phyloP scores from a whole-genome alignment of 2,888 invertebrate species.

The Melinaea menophilus region DNA sequence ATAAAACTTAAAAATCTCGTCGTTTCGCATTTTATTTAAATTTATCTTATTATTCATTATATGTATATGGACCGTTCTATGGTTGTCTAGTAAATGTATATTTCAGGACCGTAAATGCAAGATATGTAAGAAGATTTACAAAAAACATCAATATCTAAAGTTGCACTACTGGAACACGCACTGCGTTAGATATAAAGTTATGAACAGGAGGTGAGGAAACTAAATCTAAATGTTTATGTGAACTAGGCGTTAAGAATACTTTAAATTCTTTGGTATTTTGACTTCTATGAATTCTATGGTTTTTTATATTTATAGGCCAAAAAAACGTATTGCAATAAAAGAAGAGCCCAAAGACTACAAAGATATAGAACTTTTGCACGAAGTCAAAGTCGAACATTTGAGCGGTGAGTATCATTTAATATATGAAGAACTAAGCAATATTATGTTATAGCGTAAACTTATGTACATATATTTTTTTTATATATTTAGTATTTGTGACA shows the following conservation, averaged over 20 bases:
- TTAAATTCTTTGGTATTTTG: not conserved
- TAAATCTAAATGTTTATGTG: not conserved
- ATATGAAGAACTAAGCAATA: too few species aligned
- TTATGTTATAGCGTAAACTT: too few species aligned
- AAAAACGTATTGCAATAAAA: constrained; percentile 37
- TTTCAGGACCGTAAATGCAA: constrained; percentile 48
- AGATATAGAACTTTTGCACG: constrained; percentile 40
- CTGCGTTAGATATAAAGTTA: constrained; percentile 39
- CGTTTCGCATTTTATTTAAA: not conserved
- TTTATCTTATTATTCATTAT: not conserved
- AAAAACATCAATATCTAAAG: constrained; percentile 40
- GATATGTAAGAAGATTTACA: constrained; percentile 46
- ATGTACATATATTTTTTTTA: too few species aligned
- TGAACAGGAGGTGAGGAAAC: constrained; percentile 13
- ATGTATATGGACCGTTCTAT: not conserved
- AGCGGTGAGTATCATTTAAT: constrained; percentile 28
- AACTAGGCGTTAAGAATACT: not conserved
- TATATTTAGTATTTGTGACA: too few species aligned
- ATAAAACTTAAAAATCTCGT: too few species aligned
- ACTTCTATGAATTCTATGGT: too few species aligned
- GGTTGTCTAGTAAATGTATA: constrained; percentile 4
- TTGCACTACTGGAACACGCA: constrained; percentile 49
- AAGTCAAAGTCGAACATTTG: constrained; percentile 39
- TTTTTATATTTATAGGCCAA: constrained; percentile 13
- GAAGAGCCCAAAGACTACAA: constrained; percentile 37